Base-by-base conservation (phyloP, 2,797 vertebrate genomes). In the Acanthis flammea region DNA sequence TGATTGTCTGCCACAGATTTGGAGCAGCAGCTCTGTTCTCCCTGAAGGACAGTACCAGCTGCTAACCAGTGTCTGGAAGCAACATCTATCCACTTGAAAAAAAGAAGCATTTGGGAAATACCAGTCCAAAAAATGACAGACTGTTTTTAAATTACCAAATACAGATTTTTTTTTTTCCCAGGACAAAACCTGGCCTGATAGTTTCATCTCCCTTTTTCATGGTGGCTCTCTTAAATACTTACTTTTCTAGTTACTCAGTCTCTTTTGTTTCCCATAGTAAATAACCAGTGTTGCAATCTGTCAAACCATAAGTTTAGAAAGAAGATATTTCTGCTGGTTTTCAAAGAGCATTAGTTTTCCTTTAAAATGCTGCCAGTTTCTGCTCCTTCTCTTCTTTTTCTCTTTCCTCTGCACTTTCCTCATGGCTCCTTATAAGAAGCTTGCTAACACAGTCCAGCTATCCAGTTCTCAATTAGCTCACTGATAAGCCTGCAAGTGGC, bases 111-210 rank as follows among this genome's bases (percentile, higher is more conserved):
- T 54, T 57, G 11, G 25, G 27, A 35, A 89, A 55, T 67, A 39
- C 0, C 5, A 1, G 17, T 31, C 15, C 1, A 22, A 41, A 67
- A 65, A 58, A 7, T 33, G 0, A 37, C 3, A 35, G 5, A 12
- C 10, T 33, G 2, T 33, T 81, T 63, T 67, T 7, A 42, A 62
- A 63, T 71, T 84, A 60, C 14, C 22, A 14, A 19, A 53, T 31
- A 35, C 2, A 37, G 6, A 2, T 23, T 51, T 27, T 23, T 51
- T 27, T 39, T 53, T 25, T 55, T 58, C 10, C 51, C 8, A 25
- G 44, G 44, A 31, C 10, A 55, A 83, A 65, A 27, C 6, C 4
- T 30, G 11, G 30, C 39, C 22, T 48, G 17, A 57, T 39, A 3
- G 2, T 45, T 81, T 78, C n/a, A 33, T n/a, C 11, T 74, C n/a